Base-by-base conservation (phyloP, 2,113 vertebrate species). In the Oceanodroma tethys region DNA sequence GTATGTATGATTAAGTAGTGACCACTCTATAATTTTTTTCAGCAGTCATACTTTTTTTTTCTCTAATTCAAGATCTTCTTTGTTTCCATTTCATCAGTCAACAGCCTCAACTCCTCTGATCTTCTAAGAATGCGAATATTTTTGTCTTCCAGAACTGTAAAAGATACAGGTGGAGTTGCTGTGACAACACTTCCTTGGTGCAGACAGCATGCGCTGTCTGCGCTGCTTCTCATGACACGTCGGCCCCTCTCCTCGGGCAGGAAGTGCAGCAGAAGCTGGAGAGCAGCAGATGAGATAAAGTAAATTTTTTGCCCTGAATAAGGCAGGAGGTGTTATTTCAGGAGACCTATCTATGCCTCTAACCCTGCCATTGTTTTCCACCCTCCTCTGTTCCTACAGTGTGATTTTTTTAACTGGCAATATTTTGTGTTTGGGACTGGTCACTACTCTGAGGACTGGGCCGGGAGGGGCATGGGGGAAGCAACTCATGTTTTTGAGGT, bases 151-250 rank as follows among this genome's bases (percentile, higher is more conserved):
- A 55, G 68, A 86, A 65, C 38, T 72, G 48, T 63, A 53, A 79
- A 58, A 88, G 63, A 16, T 42, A 38, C 42, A 95, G 88, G 90
- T 90, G 86, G 80, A 86, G 68, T 52, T 95, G 90, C 91, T 82
- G 56, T 86, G 65, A 88, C 86, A 62, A 27, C 80, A 81, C 26
- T 95, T 81, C 62, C 30, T 75, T 5, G 0, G 20, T 70, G 71
- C 42, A 84, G 42, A 9, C 38, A 62, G 20, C 4, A 1, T 32
- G 16, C 2, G 7, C 79, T 73, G 29, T 58, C 85, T 87, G 40
- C 0, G 0, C 63, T 65, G 56, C 81, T 80, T 50, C 58, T 83
- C 4, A 0, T 60, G 48, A 21, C 67, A 14, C 43, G 36, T 48
- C 1, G 0, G 40, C 67, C 67, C 29, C 16, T 72, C 53, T 82